Evolutionary conservation across 2,113 vertebrate genomes (phyloP), one percentile per base, ranked within the genome.

Genomic region (Pluvianellus socialis): DNA sequence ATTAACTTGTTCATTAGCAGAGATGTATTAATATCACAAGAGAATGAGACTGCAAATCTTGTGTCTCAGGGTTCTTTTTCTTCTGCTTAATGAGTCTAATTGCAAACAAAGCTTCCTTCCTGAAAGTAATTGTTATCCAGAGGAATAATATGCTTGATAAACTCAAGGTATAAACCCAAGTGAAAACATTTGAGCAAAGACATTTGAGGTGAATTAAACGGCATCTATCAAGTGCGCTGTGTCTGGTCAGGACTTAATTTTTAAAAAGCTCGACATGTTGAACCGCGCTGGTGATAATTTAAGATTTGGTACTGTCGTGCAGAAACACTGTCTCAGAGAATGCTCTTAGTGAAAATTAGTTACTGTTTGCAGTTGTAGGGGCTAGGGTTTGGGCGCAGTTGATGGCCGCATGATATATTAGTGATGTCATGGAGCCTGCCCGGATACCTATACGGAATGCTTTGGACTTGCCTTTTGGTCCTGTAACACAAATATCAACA

Each of bases 361-460:
- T 81, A 8, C 2, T 33, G 18, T 50, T 81, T 44, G 22, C 42
- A 28, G 2, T 52, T 20, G 9, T 14, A 52, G 23, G 15, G 56
- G 33, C 32, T 50, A 17, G 38, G 49, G 44, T 40, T 9, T 0
- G 0, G 7, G 12, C 76, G 30, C 19, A 38, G 7, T 22, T 71
- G 50, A 32, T 63, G 28, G 33, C 33, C 24, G 7, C 0, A 1
- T 1, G 2, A 32, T 72, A 50, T 38, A 16, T 28, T 63, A 71
- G 14, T 56, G 7, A 33, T 17, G n/a, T 7, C 22, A 6, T 17
- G 45, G 14, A 9, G 27, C 16, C 47, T 47, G 17, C 49, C 40
- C 68, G 47, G 45, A 22, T 35, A 18, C 26, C 26, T 50, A 1
- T 15, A 16, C n/a, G 47, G 24, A 61, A 49, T 62, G 40, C 6